Evolutionary conservation across 2,888 invertebrate genomes (phyloP).

Genomic region (Nephrotoma appendiculata): DNA sequence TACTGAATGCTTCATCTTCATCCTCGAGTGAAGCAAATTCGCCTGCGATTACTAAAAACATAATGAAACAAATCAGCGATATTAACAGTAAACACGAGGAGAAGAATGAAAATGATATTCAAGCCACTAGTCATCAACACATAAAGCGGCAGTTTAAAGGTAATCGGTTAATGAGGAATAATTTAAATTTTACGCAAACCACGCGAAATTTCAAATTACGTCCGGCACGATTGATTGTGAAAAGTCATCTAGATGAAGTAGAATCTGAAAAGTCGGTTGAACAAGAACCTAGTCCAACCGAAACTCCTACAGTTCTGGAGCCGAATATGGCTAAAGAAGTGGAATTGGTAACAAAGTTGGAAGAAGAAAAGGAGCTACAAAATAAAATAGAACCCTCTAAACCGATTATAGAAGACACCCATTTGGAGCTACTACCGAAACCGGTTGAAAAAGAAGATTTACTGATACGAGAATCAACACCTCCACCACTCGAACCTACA

Average conservation of each 20-base stretch:
- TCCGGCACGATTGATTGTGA: background rate
- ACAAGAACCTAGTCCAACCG: background rate
- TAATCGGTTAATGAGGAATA: background rate
- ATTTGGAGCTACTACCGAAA: background rate
- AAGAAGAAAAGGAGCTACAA: background rate
- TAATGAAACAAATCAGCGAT: background rate
- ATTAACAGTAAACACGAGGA: background rate
- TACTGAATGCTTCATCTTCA: background rate
- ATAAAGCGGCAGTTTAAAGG: background rate
- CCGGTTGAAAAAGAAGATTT: background rate
- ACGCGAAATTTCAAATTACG: background rate
- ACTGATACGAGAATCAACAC: background rate
- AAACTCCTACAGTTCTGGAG: background rate
- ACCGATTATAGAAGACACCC: background rate
- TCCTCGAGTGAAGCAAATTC: background rate
- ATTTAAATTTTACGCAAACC: background rate
- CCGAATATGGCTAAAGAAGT: background rate
- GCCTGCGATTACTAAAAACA: background rate
- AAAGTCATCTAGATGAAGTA: background rate
- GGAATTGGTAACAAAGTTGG: background rate
- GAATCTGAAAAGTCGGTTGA: background rate
- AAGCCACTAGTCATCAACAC: background rate
- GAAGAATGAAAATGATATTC: background rate
- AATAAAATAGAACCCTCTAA: background rate
- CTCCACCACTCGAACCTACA: background rate